Conservation (phyloP, 1,140 invertebrate genomes). For the Drosophila repleta region DNA sequence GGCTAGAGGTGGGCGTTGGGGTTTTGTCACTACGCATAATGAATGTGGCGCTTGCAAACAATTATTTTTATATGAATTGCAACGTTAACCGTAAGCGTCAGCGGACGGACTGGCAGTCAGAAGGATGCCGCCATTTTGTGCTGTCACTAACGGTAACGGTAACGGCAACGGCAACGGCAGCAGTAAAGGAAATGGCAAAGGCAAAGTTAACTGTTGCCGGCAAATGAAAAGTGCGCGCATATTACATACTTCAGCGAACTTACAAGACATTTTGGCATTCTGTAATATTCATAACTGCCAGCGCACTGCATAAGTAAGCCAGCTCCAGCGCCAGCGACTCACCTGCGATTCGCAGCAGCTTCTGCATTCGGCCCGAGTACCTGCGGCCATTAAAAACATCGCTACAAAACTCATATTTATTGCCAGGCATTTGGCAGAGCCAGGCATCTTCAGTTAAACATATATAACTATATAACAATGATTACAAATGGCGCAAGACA, state of each 20-base stretch:
- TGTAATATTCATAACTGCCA: slow-evolving; percentile 74
- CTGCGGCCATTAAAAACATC: slow-evolving; percentile 18
- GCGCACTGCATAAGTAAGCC: slow-evolving; percentile 35
- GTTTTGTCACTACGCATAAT: slow-evolving; percentile 53
- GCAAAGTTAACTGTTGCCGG: slow-evolving; percentile 19
- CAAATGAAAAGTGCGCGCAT: slow-evolving; percentile 52
- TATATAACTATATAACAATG: slow-evolving; percentile 5
- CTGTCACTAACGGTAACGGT: slow-evolving; percentile 62
- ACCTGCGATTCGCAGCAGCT: slow-evolving; percentile 4
- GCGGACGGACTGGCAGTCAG: slow-evolving; percentile 23
- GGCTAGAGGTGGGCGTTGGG: background rate
- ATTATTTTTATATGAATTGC: slow-evolving; percentile 78
- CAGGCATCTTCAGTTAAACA: slow-evolving; percentile 3
- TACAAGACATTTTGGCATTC: slow-evolving; percentile 75
- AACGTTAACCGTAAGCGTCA: slow-evolving; percentile 44
- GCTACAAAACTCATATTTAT: slow-evolving; percentile 14
- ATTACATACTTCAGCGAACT: slow-evolving; percentile 67
- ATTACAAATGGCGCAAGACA: background rate
- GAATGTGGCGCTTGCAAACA: slow-evolving; percentile 73
- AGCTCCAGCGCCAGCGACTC: background rate
- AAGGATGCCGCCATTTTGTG: slow-evolving; percentile 16
- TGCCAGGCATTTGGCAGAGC: background rate
- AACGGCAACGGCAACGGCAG: slow-evolving; percentile 27
- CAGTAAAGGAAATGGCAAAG: slow-evolving; percentile 19
- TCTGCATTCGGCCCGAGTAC: slow-evolving; percentile 19